Base-by-base conservation (phyloP, 2,888 invertebrate species). In the Chalcosyrphus nemorum region DNA sequence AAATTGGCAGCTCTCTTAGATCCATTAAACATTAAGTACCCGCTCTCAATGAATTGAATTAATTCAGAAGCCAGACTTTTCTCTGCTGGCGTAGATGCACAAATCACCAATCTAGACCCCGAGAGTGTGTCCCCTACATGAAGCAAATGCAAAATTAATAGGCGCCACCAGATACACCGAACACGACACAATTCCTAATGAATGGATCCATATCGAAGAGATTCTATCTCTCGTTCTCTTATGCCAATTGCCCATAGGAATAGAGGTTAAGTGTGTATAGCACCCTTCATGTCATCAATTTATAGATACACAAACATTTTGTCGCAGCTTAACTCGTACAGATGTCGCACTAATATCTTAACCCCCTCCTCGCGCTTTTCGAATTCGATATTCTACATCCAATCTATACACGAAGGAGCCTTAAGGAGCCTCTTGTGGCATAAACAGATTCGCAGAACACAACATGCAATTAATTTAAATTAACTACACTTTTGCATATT, bases 391-490 rank as follows among this genome's bases (percentile, higher is more conserved):
- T 63, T 59, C 52, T 50, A 29, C 27, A 45, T 9, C 41, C 76
- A 41, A 59, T 66, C n/a, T n/a, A n/a, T n/a, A n/a, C n/a, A n/a
- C n/a, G n/a, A n/a, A n/a, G n/a, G n/a, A n/a, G n/a, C n/a, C n/a
- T n/a, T n/a, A n/a, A n/a, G n/a, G n/a, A n/a, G 32, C 70, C 78
- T n/a, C n/a, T 75, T 68, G 50, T 50, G 50, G 47, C 47, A 29
- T 3, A 56, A 84, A 72, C 82, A 78, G 78, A 84, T 85, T 81
- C 81, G 71, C 66, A 59, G 47, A 80, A 71, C 80, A 85, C 65
- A 85, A 85, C 80, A 85, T 54, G 84, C 84, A 85, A 85, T 85
- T 85, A 85, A 85, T 85, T 85, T 85, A 81, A 85, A 85, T 85
- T 85, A 85, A 85, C 70, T 76, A 76, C 81, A 81, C 76, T 85